Conservation (phyloP, 2,888 invertebrate species). For the Heliconius sara region DNA sequence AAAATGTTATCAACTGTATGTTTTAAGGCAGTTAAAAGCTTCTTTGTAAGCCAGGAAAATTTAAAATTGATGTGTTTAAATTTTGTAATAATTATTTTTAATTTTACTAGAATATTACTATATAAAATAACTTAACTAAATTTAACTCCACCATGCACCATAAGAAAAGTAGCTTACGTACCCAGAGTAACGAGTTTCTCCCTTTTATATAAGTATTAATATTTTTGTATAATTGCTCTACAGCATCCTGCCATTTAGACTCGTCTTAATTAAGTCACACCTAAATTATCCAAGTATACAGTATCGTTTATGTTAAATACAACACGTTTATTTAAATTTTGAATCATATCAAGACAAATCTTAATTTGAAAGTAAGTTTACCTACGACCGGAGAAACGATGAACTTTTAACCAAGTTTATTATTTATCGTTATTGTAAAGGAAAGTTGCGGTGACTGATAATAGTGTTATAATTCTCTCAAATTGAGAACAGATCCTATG, state of each 20-base stretch:
- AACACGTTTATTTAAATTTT: background rate
- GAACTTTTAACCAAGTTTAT: conserved; percentile 23
- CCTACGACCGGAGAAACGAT: background rate
- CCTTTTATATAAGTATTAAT: no score
- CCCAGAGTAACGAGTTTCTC: no score
- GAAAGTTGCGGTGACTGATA: conserved; percentile 65
- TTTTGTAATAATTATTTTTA: background rate
- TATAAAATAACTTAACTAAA: no score
- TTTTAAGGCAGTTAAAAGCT: background rate
- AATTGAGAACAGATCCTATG: conserved; percentile 63
- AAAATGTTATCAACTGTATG: background rate
- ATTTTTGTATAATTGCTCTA: no score
- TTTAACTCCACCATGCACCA: no score
- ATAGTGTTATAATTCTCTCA: conserved; percentile 74
- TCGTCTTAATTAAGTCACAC: background rate
- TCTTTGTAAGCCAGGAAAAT: background rate
- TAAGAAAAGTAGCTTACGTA: no score
- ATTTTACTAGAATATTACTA: background rate
- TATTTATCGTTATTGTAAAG: conserved; percentile 49
- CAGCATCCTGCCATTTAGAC: background rate
- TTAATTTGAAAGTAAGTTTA: background rate
- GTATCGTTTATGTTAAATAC: background rate
- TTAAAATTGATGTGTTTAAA: background rate
- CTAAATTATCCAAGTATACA: no score
- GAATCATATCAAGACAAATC: background rate